These are phyloP conservation scores for Psephotus haematonotus DNA, from an alignment of 2,113 vertebrate species.

Conservation along the genomic window DNA sequence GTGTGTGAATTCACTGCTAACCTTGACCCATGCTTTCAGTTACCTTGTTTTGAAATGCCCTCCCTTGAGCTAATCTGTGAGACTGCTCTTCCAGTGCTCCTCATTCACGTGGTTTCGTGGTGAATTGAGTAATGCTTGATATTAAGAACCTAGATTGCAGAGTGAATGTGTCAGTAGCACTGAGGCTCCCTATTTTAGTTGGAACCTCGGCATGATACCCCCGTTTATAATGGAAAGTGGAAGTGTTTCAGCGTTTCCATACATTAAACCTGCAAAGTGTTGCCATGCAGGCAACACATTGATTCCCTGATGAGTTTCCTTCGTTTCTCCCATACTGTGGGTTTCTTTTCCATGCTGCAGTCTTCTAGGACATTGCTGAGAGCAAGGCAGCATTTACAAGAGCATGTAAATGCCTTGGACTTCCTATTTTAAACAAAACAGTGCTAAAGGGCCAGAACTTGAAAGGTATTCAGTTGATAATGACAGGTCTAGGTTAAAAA, in stretches of 20 bases:
- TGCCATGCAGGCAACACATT: not conserved
- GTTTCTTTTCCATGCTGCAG: not conserved
- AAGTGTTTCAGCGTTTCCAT: not conserved
- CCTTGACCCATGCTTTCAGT: not conserved
- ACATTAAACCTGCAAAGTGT: not conserved
- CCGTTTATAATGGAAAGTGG: not conserved
- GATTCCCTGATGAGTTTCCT: not conserved
- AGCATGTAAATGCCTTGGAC: not conserved
- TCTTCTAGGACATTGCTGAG: not conserved
- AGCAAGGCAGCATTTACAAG: not conserved
- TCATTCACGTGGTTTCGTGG: not conserved
- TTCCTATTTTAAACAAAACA: not conserved
- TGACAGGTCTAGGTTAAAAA: not conserved
- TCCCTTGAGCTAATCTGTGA: not conserved
- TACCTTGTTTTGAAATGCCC: not conserved
- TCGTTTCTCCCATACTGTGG: not conserved
- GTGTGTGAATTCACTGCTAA: not conserved
- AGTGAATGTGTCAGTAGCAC: accelerated
- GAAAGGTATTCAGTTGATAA: not conserved
- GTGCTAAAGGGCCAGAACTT: not conserved
- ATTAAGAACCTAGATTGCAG: not conserved
- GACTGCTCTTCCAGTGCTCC: not conserved
- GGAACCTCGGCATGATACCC: not conserved
- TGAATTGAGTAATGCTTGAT: not conserved
- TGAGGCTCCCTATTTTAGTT: not conserved